Conservation (phyloP, 2,888 invertebrate species). For the Dasypolia templi region DNA sequence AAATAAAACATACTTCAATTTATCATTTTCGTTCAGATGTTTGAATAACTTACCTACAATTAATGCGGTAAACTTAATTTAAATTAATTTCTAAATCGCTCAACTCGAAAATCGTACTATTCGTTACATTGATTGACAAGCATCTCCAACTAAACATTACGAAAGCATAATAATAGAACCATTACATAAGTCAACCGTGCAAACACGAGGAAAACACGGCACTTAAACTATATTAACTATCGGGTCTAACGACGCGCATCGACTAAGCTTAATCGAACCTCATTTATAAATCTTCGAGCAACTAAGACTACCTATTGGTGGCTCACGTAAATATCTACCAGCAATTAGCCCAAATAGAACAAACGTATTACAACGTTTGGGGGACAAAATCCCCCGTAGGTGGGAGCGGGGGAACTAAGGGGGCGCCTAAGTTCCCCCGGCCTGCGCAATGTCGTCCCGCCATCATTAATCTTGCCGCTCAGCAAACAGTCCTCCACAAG, state of each 20-base stretch:
- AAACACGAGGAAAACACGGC: constrained; percentile 47
- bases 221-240: constrained; percentile 62
- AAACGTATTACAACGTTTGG: constrained; percentile 69
- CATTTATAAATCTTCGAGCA: constrained; percentile 76
- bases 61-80: background rate
- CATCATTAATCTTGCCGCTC: constrained; percentile 88
- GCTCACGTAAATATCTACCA: constrained; percentile 76
- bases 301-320: constrained; percentile 69
- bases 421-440: constrained; percentile 63
- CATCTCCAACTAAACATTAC: constrained; percentile 8
- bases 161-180: constrained; percentile 34
- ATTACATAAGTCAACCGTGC: constrained; percentile 41
- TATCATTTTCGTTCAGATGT: background rate
- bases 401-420: constrained; percentile 14
- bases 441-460: constrained; percentile 79
- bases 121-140: background rate
- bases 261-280: constrained; percentile 74
- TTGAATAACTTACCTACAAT: background rate
- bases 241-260: constrained; percentile 55
- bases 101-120: background rate
- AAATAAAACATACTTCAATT: no score
- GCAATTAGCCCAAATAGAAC: constrained; percentile 80
- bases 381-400: constrained; percentile 69
- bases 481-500: constrained; percentile 80
- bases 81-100: background rate